A percentile compares a stretch with the other conserved stretches of the same genome.
phyloP scores from a whole-genome alignment of 1,140 invertebrate genomes.

The Panulirus ornatus region DNA sequence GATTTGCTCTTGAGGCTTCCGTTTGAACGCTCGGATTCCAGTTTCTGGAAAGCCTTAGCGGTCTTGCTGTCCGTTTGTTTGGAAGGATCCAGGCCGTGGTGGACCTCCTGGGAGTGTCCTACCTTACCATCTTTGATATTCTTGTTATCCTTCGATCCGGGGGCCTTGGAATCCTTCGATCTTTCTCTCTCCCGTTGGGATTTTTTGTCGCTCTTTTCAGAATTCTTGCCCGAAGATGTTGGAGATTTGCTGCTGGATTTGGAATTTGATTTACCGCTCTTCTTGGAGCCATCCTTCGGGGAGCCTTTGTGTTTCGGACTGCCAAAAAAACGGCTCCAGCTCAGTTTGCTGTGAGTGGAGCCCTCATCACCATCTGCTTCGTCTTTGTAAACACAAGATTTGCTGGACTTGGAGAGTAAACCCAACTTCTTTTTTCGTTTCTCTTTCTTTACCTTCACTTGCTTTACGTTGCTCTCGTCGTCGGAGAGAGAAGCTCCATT shows the following conservation, averaged over 20 bases:
- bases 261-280: conserved; percentile 53
- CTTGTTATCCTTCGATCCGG: conserved; percentile 49
- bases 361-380: conserved; percentile 76
- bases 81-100: conserved; percentile 28
- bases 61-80: conserved; percentile 47
- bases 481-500: conserved; percentile 84
- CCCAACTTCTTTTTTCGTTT: conserved; percentile 70
- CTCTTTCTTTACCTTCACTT: conserved; percentile 80
- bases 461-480: conserved; percentile 82
- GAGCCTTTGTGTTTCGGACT: conserved; percentile 87
- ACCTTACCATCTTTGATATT: conserved; percentile 29
- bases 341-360: conserved; percentile 76
- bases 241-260: conserved; percentile 65
- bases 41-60: conserved; percentile 62
- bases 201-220: conserved; percentile 71
- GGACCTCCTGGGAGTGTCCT: conserved; percentile 45
- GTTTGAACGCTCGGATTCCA: conserved; percentile 65
- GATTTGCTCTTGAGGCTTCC: conserved; percentile 70
- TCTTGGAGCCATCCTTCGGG: conserved; percentile 77
- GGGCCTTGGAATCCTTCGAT: conserved; percentile 65
- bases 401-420: conserved; percentile 78
- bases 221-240: conserved; percentile 51
- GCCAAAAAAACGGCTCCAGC: conserved; percentile 78
- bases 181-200: conserved; percentile 61
- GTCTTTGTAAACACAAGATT: conserved; percentile 80